Evolutionary conservation across 2,888 invertebrate species (phyloP).

Genomic region (Acanthosepion esculentum): DNA sequence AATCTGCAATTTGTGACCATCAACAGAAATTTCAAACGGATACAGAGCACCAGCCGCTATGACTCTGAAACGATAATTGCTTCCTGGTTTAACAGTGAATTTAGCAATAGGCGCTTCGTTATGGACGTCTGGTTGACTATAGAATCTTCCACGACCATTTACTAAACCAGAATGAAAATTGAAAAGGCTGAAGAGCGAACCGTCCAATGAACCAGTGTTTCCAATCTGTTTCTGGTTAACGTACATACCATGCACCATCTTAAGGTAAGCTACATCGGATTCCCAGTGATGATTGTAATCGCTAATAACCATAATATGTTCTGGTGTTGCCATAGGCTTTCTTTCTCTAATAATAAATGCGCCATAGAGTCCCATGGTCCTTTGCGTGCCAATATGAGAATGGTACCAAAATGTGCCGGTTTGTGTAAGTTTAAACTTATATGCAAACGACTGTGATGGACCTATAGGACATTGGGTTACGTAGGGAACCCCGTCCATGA

Average conservation of each 20-base stretch:
- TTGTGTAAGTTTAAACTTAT: constrained; percentile 61
- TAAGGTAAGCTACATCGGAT: constrained; percentile 56
- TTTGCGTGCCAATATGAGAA: constrained; percentile 60
- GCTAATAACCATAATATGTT: constrained; percentile 59
- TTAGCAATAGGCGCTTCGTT: constrained; percentile 56
- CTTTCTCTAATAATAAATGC: constrained; percentile 63
- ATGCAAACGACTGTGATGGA: constrained; percentile 66
- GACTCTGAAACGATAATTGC: constrained; percentile 59
- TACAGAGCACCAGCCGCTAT: constrained; percentile 59
- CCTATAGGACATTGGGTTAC: constrained; percentile 70
- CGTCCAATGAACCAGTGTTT: constrained; percentile 54
- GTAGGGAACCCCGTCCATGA: constrained; percentile 65
- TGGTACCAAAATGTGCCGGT: constrained; percentile 62
- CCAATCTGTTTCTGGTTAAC: constrained; percentile 52
- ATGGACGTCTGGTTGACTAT: constrained; percentile 50
- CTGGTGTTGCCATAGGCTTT: constrained; percentile 47
- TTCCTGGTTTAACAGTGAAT: constrained; percentile 54
- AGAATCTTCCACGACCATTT: constrained; percentile 62
- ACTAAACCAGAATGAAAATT: constrained; percentile 59
- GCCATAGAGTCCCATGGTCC: constrained; percentile 67
- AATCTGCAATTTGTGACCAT: constrained; percentile 59
- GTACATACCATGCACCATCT: constrained; percentile 58
- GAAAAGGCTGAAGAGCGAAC: constrained; percentile 54
- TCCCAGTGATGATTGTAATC: constrained; percentile 65
- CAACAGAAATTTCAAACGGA: constrained; percentile 61